phyloP scores from a whole-genome alignment of 1,140 invertebrate species.

The Triops cancriformis region DNA sequence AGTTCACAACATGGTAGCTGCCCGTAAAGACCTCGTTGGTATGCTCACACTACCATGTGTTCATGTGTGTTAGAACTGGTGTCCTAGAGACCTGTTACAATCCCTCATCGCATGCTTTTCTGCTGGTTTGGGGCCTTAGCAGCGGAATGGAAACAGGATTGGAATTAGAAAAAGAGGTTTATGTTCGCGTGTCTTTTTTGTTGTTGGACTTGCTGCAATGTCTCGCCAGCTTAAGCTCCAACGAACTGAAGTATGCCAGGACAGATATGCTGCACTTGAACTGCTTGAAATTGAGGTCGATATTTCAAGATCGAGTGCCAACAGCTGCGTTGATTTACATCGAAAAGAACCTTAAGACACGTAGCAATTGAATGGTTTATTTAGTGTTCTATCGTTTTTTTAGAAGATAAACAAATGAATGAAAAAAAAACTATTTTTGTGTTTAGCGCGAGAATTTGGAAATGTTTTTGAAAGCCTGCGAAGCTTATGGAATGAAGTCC shows the following conservation, averaged over 20 bases:
- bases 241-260: not conserved
- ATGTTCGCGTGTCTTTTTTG: not conserved
- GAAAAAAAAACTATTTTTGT: conserved; percentile 18
- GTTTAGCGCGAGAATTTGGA: conserved; percentile 55
- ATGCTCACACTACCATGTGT: not conserved
- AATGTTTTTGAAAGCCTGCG: conserved; percentile 52
- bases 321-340: not conserved
- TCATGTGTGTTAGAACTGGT: not conserved
- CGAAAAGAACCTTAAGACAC: no score
- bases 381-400: not conserved
- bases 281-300: not conserved
- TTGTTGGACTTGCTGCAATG: no score
- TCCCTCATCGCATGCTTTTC: not conserved
- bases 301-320: not conserved
- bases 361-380: not conserved
- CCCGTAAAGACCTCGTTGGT: not conserved
- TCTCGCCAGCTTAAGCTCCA: not conserved
- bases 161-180: not conserved
- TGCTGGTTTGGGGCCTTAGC: not conserved
- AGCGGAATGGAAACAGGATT: not conserved
- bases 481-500: conserved; percentile 49
- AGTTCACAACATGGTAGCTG: not conserved
- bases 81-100: not conserved
- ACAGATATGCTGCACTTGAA: not conserved
- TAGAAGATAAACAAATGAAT: conserved; percentile 16